Base-by-base conservation (phyloP, 1,140 invertebrate species). In the Leptinotarsa lineolata region DNA sequence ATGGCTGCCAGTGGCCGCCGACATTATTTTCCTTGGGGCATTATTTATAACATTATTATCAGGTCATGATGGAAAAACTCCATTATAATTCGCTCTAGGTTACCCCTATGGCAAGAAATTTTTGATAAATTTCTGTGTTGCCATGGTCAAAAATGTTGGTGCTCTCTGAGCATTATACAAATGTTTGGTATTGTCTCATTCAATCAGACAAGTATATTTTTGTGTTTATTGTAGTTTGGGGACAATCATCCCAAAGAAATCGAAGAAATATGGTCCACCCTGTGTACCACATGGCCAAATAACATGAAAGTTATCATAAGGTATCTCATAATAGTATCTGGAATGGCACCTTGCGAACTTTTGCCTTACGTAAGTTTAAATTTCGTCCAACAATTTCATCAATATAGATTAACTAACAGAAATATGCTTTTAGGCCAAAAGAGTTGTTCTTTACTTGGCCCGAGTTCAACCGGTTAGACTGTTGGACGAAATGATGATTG, bases 241-340 rank as follows among this genome's bases (percentile, higher is more conserved):
- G 95, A 98, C 85, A 92, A 96, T 74, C 96, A 99, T 87, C 92
- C 96, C 0, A 93, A 95, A 82, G 97, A 99, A 84, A 92, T 97
- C 21, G 97, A 98, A 85, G 92, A 96, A 81, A 86, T 99, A 15
- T 99, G 98, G 98, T 92, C 95, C 39, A 97, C 95, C 16, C 85
- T 99, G 16, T 97, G 96, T 79, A 91, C 94, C 6, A 97, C 95
- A 77, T 99, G 97, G 95, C 94, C 96, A 0, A 96, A 97, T 81
- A 99, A 99, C 87, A 88, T 99, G 30, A 95, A 96, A 86, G 95
- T 99, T 16, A 97, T 99, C 74, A 93, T 99, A 73, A 90, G 97
- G n/a, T 99, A 99, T 86, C 87, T 99, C 21, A 94, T 99, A 73
- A 98, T 99, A 76, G 92, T 99, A 30, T 96, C 95, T 2, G 95